Percentiles rank a stretch among this genome's conserved stretches.
Conservation (phyloP, 2,797 vertebrate genomes). For the Bovichtus variegatus region DNA sequence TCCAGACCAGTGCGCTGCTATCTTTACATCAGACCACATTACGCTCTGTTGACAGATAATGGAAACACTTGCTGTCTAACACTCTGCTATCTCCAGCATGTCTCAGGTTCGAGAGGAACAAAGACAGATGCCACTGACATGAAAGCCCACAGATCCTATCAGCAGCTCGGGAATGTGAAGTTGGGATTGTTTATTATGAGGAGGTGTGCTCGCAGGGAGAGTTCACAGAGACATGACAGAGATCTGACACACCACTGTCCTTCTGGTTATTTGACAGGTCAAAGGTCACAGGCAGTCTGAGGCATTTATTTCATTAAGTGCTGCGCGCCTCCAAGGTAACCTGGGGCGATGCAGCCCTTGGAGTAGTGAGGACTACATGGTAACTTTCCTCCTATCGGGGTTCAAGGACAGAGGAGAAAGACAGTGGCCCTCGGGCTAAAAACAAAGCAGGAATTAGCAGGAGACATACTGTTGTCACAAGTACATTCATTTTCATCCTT, state of each 20-base stretch:
- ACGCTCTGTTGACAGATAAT: slow-evolving; percentile 15
- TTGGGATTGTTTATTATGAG: slow-evolving; percentile 50
- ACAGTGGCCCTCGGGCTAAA: slow-evolving; percentile 33
- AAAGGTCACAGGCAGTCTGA: slow-evolving; percentile 50
- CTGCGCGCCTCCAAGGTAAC: slow-evolving; percentile 19
- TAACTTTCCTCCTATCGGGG: slow-evolving; percentile 34
- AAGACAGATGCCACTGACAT: slow-evolving; percentile 48
- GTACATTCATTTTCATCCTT: neutral
- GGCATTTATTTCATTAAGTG: slow-evolving; percentile 69
- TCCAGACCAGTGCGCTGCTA: neutral
- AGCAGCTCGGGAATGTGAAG: slow-evolving; percentile 40
- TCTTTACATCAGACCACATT: slow-evolving; percentile 10
- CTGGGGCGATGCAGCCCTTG: slow-evolving; percentile 16
- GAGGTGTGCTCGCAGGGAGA: slow-evolving; percentile 33
- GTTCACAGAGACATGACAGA: slow-evolving; percentile 42
- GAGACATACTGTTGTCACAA: neutral
- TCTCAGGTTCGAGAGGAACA: slow-evolving; percentile 31
- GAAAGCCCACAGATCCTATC: slow-evolving; percentile 61
- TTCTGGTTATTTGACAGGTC: slow-evolving; percentile 61
- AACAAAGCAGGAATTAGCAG: slow-evolving; percentile 37
- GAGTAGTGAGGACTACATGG: slow-evolving; percentile 17
- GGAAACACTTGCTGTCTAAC: slow-evolving; percentile 21
- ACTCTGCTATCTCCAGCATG: slow-evolving; percentile 28
- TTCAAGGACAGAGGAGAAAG: slow-evolving; percentile 34
- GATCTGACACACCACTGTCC: slow-evolving; percentile 41